These are phyloP conservation scores for Spisula solida DNA, from an alignment of 2,888 invertebrate genomes.

Conservation along the genomic window DNA sequence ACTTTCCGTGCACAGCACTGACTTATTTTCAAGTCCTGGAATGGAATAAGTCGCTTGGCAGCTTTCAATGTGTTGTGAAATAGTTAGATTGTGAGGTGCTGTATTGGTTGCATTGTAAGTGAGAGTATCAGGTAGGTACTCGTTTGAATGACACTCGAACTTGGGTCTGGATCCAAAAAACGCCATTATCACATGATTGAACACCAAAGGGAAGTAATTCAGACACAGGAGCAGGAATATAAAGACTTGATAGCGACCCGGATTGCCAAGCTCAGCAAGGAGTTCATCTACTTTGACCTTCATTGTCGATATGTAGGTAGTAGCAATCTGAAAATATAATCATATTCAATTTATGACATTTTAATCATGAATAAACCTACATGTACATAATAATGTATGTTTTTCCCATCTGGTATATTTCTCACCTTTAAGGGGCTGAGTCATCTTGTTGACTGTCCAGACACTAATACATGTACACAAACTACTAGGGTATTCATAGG, in stretches of 20 bases:
- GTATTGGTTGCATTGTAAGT: constrained; percentile 30
- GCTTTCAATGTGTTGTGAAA: constrained; percentile 45
- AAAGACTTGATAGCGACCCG: constrained; percentile 79
- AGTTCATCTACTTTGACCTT: constrained; percentile 74
- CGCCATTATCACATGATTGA: constrained; percentile 85
- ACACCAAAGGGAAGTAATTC: constrained; percentile 82
- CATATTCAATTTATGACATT: not conserved
- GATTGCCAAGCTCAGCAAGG: constrained; percentile 76
- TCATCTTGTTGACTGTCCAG: too few relatives aligned
- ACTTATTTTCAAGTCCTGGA: constrained; percentile 63
- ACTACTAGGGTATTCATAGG: too few relatives aligned
- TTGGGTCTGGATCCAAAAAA: constrained; percentile 78
- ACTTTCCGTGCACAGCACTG: constrained; percentile 67
- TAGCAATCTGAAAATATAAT: not conserved
- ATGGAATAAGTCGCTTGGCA: constrained; percentile 65
- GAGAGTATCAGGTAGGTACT: constrained; percentile 36
- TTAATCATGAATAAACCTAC: too few relatives aligned
- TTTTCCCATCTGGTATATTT: too few relatives aligned
- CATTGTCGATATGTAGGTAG: constrained; percentile 50
- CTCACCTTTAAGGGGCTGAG: too few relatives aligned
- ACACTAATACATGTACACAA: too few relatives aligned
- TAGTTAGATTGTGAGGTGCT: not conserved
- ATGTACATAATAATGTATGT: too few relatives aligned
- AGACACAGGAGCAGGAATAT: constrained; percentile 80
- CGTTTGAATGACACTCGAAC: constrained; percentile 72